Evolutionary conservation across 1,140 invertebrate genomes (phyloP).

Genomic region (Rhysida immarginata): DNA sequence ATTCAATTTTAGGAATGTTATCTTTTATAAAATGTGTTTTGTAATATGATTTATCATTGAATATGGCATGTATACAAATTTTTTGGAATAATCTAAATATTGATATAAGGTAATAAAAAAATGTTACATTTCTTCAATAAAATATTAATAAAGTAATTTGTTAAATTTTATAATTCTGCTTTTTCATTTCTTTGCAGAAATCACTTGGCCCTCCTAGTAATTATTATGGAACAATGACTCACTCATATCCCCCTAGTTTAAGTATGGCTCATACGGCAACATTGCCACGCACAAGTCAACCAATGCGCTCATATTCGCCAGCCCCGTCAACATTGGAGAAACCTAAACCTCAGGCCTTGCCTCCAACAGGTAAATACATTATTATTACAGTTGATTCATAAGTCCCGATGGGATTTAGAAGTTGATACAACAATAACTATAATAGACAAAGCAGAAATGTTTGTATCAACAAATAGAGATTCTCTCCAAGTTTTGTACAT

Average conservation of each 20-base stretch:
- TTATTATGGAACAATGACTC: conserved; percentile 24
- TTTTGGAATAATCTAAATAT: too few relatives aligned
- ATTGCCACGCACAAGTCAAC: conserved; percentile 40
- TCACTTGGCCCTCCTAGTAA: not conserved
- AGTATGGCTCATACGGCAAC: conserved; percentile 36
- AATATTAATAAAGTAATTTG: not conserved
- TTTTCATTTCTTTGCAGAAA: conserved; percentile 4
- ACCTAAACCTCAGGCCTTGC: conserved; percentile 13
- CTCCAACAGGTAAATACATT: conserved; percentile 12
- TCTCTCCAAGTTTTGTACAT: too few relatives aligned
- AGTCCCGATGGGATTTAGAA: too few relatives aligned
- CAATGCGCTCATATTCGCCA: conserved; percentile 50
- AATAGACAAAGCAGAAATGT: too few relatives aligned
- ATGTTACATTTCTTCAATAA: not conserved
- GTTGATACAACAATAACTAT: too few relatives aligned
- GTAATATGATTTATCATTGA: too few relatives aligned
- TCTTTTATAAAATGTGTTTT: too few relatives aligned
- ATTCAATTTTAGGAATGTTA: too few relatives aligned
- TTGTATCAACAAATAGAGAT: too few relatives aligned
- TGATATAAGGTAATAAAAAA: too few relatives aligned
- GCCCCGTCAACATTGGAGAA: conserved; percentile 22
- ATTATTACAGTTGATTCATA: too few relatives aligned
- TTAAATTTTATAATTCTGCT: not conserved
- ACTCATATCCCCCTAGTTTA: conserved; percentile 24
- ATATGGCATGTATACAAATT: too few relatives aligned